These are phyloP conservation scores for Drosophila tsacasi DNA, from an alignment of 1,140 invertebrate species.

Conservation along the genomic window DNA sequence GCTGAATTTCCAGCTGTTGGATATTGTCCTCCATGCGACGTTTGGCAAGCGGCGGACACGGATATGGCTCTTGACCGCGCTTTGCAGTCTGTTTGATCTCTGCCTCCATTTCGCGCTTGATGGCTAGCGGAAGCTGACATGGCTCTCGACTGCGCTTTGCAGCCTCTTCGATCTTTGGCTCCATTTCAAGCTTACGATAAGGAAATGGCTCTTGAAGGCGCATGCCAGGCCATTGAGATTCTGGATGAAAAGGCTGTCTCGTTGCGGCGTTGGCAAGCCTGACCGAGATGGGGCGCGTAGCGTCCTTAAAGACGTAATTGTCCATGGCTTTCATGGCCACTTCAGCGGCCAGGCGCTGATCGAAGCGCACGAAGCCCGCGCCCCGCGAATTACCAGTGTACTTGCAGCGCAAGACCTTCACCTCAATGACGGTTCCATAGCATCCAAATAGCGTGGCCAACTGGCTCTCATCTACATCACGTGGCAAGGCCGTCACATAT, in stretches of 20 bases:
- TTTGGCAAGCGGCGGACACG: background rate
- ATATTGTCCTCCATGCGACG: background rate
- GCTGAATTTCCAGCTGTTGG: background rate
- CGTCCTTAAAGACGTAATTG: background rate
- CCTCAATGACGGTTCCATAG: conserved; percentile 21
- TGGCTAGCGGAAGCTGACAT: background rate
- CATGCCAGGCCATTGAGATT: background rate
- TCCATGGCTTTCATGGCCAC: conserved; percentile 9
- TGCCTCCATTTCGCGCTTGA: background rate
- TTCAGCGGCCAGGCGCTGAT: conserved; percentile 2
- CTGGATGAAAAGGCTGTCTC: background rate
- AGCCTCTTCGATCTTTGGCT: background rate
- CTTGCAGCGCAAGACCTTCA: conserved; percentile 19
- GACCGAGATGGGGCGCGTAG: background rate
- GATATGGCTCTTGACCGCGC: background rate
- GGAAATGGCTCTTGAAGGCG: background rate
- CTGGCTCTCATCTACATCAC: background rate
- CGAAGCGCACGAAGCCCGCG: conserved; percentile 37
- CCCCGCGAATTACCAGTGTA: background rate
- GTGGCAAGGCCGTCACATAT: conserved; percentile 27
- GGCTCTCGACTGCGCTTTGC: background rate
- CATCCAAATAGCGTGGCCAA: conserved; percentile 3
- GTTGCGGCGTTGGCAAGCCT: background rate
- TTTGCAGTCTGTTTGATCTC: no score
- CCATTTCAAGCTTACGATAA: background rate